These are phyloP conservation scores for Hoplias malabaricus DNA, from an alignment of 2,113 vertebrate species.

Conservation along the genomic window DNA sequence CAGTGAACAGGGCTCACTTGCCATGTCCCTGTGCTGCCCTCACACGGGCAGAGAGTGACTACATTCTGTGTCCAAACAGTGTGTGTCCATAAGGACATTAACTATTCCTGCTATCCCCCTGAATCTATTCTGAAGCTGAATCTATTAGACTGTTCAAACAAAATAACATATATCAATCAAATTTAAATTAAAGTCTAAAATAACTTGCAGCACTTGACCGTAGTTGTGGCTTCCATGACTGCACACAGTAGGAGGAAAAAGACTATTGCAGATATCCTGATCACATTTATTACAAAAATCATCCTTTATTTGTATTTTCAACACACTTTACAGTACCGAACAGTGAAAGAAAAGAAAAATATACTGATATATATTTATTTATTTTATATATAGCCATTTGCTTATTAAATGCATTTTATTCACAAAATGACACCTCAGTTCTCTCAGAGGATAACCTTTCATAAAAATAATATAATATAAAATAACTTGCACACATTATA, in stretches of 20 bases:
- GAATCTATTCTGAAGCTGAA: too few species aligned
- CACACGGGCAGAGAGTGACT: too few species aligned
- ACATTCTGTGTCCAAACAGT: too few species aligned
- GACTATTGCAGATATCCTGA: not conserved
- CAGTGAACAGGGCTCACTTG: too few species aligned
- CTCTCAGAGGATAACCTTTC: constrained; percentile 77
- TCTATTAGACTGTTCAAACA: too few species aligned
- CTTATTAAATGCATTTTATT: constrained; percentile 83
- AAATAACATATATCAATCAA: too few species aligned
- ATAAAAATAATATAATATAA: constrained; percentile 87
- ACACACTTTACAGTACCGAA: constrained; percentile 85
- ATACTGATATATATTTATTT: constrained; percentile 78
- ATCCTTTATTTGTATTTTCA: constrained; percentile 82
- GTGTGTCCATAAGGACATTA: too few species aligned
- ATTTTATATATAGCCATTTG: constrained; percentile 77
- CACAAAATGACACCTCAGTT: constrained; percentile 82
- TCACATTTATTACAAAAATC: constrained; percentile 73
- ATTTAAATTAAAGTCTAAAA: too few species aligned
- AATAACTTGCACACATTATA: constrained; percentile 83
- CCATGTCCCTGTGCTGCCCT: too few species aligned
- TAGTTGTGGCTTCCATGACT: too few species aligned
- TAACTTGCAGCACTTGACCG: too few species aligned
- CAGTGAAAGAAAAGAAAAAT: constrained; percentile 84
- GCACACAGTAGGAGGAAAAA: not conserved
- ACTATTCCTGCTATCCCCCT: too few species aligned